Evolutionary conservation across 2,888 invertebrate genomes (phyloP).

Genomic region (Timema podura): DNA sequence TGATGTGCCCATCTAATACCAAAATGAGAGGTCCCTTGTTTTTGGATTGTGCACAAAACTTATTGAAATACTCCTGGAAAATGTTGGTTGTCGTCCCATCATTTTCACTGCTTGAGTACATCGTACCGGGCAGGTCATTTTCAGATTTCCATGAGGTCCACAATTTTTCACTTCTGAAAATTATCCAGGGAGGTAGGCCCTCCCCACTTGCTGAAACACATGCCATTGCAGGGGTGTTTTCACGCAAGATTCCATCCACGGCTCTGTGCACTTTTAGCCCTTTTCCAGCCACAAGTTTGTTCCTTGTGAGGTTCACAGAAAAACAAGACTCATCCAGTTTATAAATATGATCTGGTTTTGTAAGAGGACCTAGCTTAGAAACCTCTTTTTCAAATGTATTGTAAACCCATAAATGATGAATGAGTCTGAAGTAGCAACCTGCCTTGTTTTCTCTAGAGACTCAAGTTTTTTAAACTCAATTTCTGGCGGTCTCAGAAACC

Average conservation of each 20-base stretch:
- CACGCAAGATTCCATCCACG: background rate
- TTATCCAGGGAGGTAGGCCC: background rate
- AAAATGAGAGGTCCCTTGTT: constrained; percentile 22
- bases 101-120: constrained; percentile 2
- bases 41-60: constrained; percentile 16
- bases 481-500: background rate
- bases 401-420: constrained; percentile 8
- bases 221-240: constrained; percentile 5
- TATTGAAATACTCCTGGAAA: constrained; percentile 20
- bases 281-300: background rate
- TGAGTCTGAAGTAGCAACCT: background rate
- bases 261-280: background rate
- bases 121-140: constrained; percentile 10
- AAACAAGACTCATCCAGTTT: background rate
- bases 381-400: background rate
- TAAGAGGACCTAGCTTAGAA: background rate
- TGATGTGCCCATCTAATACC: constrained; percentile 24
- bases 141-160: constrained; percentile 12
- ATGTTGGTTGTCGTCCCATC: background rate
- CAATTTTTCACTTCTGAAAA: constrained; percentile 3
- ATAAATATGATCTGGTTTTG: background rate
- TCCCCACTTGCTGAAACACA: constrained; percentile 7
- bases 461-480: background rate
- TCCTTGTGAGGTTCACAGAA: background rate
- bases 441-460: background rate